phyloP scores from a whole-genome alignment of 2,113 vertebrate species.

The Edolisoma coerulescens region DNA sequence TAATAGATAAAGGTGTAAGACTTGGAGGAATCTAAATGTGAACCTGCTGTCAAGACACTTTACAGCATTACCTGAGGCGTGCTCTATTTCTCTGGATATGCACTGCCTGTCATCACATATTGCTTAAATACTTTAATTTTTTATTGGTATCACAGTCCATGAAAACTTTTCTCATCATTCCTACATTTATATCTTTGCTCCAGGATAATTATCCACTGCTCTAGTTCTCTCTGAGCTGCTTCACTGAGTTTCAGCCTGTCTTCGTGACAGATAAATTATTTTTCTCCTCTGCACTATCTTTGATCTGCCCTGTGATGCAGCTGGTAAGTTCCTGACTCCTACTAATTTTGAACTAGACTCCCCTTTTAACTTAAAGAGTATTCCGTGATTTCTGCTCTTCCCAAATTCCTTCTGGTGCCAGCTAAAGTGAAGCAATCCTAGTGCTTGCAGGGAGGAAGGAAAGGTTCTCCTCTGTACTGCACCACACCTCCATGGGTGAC shows the following conservation, averaged over 20 bases:
- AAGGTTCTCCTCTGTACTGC: not conserved
- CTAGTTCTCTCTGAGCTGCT: not conserved
- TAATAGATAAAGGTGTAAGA: not conserved
- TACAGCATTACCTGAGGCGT: not conserved
- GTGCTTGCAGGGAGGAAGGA: not conserved
- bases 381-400: not conserved
- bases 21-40: not conserved
- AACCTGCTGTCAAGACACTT: slow-evolving; percentile 6
- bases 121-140: slow-evolving; percentile 31
- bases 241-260: not conserved
- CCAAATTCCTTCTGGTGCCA: not conserved
- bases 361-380: not conserved
- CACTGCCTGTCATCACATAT: not conserved
- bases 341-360: not conserved
- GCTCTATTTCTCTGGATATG: not conserved
- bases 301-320: not conserved
- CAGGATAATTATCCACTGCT: slow-evolving; percentile 14
- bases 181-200: slow-evolving; percentile 12
- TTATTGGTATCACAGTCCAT: not conserved
- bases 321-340: not conserved
- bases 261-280: not conserved
- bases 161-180: slow-evolving; percentile 4
- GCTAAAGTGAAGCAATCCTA: not conserved
- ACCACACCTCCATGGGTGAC: accelerated
- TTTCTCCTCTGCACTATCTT: not conserved